Conservation (phyloP, 2,113 vertebrate species). For the Numenius arquata region DNA sequence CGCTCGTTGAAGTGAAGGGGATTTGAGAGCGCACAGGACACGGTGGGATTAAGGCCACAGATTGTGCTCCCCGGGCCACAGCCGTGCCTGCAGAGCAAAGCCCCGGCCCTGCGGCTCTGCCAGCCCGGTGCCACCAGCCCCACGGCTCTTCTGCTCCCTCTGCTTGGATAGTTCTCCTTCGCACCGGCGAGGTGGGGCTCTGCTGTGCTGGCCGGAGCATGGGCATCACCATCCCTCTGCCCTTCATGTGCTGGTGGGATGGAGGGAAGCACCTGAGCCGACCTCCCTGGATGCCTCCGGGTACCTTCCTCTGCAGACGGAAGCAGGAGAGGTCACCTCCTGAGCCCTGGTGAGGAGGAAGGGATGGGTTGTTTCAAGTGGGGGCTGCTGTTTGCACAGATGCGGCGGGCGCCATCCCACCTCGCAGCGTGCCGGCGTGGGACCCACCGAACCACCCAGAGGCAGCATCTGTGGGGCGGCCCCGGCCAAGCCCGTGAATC, state of each 20-base stretch:
- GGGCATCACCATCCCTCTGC: neutral
- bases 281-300: fast-evolving
- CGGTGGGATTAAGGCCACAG: constrained; percentile 49
- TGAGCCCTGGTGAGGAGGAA: fast-evolving
- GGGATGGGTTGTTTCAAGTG: fast-evolving
- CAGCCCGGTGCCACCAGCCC: neutral
- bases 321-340: neutral
- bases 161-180: neutral
- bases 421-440: neutral
- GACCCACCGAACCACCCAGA: neutral
- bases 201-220: fast-evolving
- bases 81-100: neutral
- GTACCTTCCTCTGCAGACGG: neutral
- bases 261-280: neutral
- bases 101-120: neutral
- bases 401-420: neutral
- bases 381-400: neutral
- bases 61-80: neutral
- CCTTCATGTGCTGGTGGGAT: neutral
- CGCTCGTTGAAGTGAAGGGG: constrained; percentile 37
- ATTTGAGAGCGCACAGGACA: constrained; percentile 44
- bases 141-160: neutral
- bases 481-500: neutral
- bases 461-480: neutral
- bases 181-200: neutral